Evolutionary conservation across 2,113 vertebrate species (phyloP).

Genomic region (Phylloscopus trochiloides): DNA sequence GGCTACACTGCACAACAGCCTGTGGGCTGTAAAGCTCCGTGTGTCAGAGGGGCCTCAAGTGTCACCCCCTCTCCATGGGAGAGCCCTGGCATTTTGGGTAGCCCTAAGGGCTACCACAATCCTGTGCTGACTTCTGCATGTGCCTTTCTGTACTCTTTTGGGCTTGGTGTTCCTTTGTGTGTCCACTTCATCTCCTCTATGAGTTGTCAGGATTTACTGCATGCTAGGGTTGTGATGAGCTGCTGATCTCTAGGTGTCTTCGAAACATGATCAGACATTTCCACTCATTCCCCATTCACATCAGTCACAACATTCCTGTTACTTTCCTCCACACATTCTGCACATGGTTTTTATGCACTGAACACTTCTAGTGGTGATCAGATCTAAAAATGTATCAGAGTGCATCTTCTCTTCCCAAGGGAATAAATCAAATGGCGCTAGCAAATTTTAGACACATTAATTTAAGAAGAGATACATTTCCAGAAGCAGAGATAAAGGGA

Average conservation of each 20-base stretch:
- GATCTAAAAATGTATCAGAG: neutral
- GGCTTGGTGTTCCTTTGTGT: neutral
- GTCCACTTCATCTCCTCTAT: no score
- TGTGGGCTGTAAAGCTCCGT: no score
- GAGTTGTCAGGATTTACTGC: neutral
- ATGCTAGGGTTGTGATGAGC: neutral
- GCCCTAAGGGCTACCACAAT: neutral
- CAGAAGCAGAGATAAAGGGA: neutral
- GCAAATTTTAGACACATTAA: slow-evolving; percentile 10
- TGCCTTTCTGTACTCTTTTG: neutral
- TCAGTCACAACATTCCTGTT: neutral
- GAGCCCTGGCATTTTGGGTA: no score
- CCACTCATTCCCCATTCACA: neutral
- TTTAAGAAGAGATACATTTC: slow-evolving; percentile 32
- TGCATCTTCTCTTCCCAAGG: neutral
- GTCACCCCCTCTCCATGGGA: no score
- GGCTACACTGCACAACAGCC: no score
- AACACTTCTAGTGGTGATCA: neutral
- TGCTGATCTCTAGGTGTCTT: neutral
- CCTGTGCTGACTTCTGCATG: accelerated
- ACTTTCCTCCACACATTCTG: neutral
- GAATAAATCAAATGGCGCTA: neutral
- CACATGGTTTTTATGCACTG: accelerated
- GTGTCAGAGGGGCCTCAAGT: no score
- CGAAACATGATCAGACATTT: neutral